These are phyloP conservation scores for Ammodramus savannarum DNA, from an alignment of 2,113 vertebrate genomes.

Conservation along the genomic window DNA sequence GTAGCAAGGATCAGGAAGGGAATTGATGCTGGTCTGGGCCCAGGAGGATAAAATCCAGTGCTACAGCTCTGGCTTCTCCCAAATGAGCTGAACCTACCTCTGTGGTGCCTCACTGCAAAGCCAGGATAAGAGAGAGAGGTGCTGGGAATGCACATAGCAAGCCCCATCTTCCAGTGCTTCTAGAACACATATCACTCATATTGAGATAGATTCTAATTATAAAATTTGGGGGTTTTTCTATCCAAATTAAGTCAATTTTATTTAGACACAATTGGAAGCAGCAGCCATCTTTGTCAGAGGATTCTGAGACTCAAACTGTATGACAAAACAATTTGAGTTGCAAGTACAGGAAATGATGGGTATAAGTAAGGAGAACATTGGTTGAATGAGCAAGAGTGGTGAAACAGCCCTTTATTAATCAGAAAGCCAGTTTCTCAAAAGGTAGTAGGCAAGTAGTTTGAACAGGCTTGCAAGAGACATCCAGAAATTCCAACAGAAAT, in stretches of 20 bases:
- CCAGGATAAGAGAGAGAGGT: background rate
- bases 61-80: background rate
- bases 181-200: background rate
- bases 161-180: background rate
- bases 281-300: background rate
- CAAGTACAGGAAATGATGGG: background rate
- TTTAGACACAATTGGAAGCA: background rate
- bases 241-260: background rate
- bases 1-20: background rate
- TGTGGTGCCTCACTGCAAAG: background rate
- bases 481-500: background rate
- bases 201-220: background rate
- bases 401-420: background rate
- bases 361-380: background rate
- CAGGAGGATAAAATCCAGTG: background rate
- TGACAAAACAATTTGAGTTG: background rate
- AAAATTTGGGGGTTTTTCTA: accelerated
- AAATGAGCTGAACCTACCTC: background rate
- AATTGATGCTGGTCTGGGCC: background rate
- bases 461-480: background rate
- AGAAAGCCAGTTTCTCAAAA: background rate
- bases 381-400: background rate
- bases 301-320: background rate
- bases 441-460: background rate
- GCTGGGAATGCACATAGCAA: background rate